phyloP scores from a whole-genome alignment of 2,888 invertebrate genomes.

The Tetrapedia diversipes region DNA sequence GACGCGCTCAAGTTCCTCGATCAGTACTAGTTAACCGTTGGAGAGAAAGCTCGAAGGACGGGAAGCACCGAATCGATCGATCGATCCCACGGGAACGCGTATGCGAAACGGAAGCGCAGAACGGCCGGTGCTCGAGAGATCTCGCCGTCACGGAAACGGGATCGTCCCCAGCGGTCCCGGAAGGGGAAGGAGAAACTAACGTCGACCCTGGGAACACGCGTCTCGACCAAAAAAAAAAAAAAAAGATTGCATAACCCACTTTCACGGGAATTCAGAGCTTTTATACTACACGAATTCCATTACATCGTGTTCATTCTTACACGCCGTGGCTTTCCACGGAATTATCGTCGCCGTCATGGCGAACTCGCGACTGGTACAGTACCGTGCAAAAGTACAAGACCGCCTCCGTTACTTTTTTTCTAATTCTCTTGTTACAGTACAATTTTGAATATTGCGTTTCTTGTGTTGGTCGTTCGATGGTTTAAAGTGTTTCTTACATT shows the following conservation, averaged over 20 bases:
- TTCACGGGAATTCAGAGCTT: slow-evolving; percentile 60
- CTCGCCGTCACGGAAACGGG: background rate
- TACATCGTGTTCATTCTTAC: slow-evolving; percentile 53
- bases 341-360: slow-evolving; percentile 36
- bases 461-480: too few relatives aligned
- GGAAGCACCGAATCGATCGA: slow-evolving; percentile 14
- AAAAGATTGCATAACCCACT: slow-evolving; percentile 50
- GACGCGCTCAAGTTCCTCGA: slow-evolving; percentile 21
- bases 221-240: slow-evolving; percentile 58
- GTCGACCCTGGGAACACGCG: slow-evolving; percentile 63
- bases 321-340: slow-evolving; percentile 32
- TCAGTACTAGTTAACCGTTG: too few relatives aligned
- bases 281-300: slow-evolving; percentile 60
- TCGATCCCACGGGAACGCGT: slow-evolving; percentile 7
- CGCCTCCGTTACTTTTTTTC: too few relatives aligned
- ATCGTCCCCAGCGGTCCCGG: background rate
- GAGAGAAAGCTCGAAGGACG: too few relatives aligned
- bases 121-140: background rate
- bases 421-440: too few relatives aligned
- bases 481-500: too few relatives aligned
- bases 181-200: slow-evolving; percentile 25
- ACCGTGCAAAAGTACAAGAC: too few relatives aligned
- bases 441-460: too few relatives aligned
- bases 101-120: background rate
- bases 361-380: too few relatives aligned